Conservation (phyloP, 2,797 vertebrate genomes). For the Premnoplex brunnescens region DNA sequence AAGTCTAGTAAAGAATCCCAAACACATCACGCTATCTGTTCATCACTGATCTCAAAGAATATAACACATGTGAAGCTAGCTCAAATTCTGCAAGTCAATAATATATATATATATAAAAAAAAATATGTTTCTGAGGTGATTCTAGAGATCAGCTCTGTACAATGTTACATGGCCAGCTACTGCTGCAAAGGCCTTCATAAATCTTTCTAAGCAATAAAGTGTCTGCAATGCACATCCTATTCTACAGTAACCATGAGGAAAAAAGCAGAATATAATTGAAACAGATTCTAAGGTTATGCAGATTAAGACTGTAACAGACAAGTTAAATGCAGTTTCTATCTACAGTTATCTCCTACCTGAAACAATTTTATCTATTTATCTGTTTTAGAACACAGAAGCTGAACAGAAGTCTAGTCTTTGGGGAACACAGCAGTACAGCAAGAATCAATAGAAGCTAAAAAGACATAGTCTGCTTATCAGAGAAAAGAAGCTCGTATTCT, state of each 20-base stretch:
- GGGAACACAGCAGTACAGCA: background rate
- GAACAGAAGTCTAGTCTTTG: background rate
- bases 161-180: background rate
- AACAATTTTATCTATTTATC: background rate
- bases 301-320: background rate
- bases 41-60: background rate
- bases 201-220: background rate
- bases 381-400: background rate
- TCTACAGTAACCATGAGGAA: background rate
- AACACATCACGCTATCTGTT: background rate
- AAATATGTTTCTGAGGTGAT: background rate
- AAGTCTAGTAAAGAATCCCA: background rate
- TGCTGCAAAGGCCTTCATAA: background rate
- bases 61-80: background rate
- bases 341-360: background rate
- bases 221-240: background rate
- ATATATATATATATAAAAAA: background rate
- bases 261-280: background rate
- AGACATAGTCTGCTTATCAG: background rate
- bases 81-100: background rate
- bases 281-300: background rate
- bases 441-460: background rate
- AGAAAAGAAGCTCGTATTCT: background rate
- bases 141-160: background rate
- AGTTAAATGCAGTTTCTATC: background rate